phyloP scores from a whole-genome alignment of 2,113 vertebrate genomes.

The Atractosteus spatula region DNA sequence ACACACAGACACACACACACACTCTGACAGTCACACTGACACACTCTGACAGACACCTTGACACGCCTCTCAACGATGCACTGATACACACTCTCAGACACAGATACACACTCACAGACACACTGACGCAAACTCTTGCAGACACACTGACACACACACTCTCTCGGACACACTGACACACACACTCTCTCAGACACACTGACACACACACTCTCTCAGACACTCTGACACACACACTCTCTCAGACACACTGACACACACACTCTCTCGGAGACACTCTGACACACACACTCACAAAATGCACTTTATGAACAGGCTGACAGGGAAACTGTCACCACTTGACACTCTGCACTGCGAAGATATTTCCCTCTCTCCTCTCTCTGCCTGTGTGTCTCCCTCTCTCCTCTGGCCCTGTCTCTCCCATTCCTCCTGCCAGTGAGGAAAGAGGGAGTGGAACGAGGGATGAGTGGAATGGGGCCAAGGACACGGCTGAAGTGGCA shows the following conservation, averaged over 20 bases:
- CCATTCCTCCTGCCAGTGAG: no score
- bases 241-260: neutral
- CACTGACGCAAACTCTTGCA: no score
- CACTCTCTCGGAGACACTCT: neutral
- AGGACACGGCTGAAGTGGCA: no score
- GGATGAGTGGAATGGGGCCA: no score
- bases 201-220: slow-evolving; percentile 8
- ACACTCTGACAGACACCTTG: slow-evolving; percentile 21
- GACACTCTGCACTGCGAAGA: no score
- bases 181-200: slow-evolving; percentile 21
- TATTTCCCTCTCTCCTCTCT: neutral
- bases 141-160: no score
- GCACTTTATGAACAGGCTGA: neutral
- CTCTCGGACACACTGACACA: neutral
- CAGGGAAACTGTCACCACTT: neutral
- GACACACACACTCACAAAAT: neutral
- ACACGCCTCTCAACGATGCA: slow-evolving; percentile 25
- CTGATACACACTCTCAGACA: no score
- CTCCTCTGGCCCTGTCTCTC: no score
- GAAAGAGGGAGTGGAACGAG: no score
- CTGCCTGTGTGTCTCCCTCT: neutral
- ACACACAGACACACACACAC: slow-evolving; percentile 14
- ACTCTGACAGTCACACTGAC: no score
- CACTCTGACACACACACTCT: neutral
- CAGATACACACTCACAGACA: no score